Base-by-base conservation (phyloP, 2,113 vertebrate species). In the Sebastes fasciatus region DNA sequence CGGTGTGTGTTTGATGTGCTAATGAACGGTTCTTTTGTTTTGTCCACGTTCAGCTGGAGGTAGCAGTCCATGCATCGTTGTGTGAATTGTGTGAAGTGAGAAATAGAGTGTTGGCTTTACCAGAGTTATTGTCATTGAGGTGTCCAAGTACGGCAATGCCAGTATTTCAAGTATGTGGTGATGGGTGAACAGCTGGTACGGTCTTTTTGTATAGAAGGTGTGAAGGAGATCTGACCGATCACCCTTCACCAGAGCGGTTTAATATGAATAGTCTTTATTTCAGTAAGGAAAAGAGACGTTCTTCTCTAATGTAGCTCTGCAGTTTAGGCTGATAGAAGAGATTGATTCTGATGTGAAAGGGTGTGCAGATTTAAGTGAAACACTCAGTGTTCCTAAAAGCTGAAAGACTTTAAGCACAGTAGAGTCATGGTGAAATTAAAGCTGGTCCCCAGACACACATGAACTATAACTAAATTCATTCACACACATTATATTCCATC, bases 11-110 rank as follows among this genome's bases (percentile, higher is more conserved):
- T 71, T 68, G 21, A 51, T 68, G 14, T 68, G 34, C 65, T 67
- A 51, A 71, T 43, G 23, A 7, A 10, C 16, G 40, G 8, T 49
- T 34, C 2, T 61, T 34, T 34, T 34, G 70, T 11, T 46, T 23
- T 34, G 23, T 40, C 9, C 2, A 19, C 0, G 3, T 48, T 57
- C 10, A 49, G 72, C 46, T 63, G 46, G 26, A 21, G 60, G 23
- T 40, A 40, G 23, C 4, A 45, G 26, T 71, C 40, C 57, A 2
- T 45, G 40, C 57, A 34, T 1, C 9, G 5, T n/a, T 51, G 45
- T 62, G 72, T 42, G 58, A 63, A 13, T n/a, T 51, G 45, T 62
- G 72, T 42, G 58, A 63, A 74, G 48, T 74, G 73, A 62, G 71
- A 34, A 67, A 55, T 14, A 2, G 23, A 68, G 72, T 21, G 46